phyloP scores from a whole-genome alignment of 2,888 invertebrate species.

The Cantharis nigra region DNA sequence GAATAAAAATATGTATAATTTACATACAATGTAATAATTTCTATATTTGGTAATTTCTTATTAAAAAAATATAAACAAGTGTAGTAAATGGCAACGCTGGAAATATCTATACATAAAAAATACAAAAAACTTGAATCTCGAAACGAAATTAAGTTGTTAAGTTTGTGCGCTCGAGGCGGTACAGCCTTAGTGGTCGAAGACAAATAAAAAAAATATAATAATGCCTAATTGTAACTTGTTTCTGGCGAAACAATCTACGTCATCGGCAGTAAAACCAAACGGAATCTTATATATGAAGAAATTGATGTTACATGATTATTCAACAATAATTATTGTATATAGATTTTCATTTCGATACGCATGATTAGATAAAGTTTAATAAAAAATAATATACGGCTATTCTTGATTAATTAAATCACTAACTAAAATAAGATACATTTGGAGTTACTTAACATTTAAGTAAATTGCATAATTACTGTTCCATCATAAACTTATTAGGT shows the following conservation, averaged over 20 bases:
- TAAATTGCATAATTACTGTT: too few species aligned
- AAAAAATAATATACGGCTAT: neutral
- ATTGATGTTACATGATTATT: slow-evolving; percentile 12
- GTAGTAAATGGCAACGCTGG: slow-evolving; percentile 14
- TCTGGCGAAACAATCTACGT: slow-evolving; percentile 35
- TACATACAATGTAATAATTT: neutral
- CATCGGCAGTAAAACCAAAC: slow-evolving; percentile 26
- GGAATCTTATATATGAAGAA: slow-evolving; percentile 24
- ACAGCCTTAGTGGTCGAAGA: slow-evolving; percentile 39
- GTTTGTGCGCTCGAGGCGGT: slow-evolving; percentile 38
- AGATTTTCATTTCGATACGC: slow-evolving; percentile 12
- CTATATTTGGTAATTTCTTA: neutral
- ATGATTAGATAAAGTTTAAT: slow-evolving; percentile 22
- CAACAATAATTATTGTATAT: neutral
- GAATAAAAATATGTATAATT: too few species aligned
- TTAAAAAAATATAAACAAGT: neutral
- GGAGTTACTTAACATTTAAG: neutral
- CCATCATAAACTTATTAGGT: too few species aligned
- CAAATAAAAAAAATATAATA: slow-evolving; percentile 43
- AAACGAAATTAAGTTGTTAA: slow-evolving; percentile 42
- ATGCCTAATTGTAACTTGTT: slow-evolving; percentile 43
- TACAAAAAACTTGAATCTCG: slow-evolving; percentile 36
- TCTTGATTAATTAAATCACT: neutral
- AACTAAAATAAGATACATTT: neutral
- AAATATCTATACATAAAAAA: slow-evolving; percentile 19